These are phyloP conservation scores for Tanypteryx hageni DNA, from an alignment of 2,888 invertebrate species.

Conservation along the genomic window DNA sequence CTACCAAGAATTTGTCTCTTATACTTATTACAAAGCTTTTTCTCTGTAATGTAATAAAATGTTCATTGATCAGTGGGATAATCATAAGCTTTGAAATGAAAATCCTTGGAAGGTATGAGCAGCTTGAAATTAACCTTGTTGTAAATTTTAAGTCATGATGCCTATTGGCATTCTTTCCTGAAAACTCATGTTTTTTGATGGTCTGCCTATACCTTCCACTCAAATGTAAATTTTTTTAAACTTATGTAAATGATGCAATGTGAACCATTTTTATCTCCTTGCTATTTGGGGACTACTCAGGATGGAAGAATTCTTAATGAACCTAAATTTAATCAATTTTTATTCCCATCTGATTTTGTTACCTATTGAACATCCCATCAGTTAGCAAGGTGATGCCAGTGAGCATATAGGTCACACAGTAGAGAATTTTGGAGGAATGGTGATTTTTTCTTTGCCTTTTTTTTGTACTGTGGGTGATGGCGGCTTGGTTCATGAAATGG, in stretches of 20 bases:
- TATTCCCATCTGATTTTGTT: conserved; percentile 57
- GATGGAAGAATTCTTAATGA: neutral
- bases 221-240: conserved; percentile 39
- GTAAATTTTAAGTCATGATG: neutral
- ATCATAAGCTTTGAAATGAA: neutral
- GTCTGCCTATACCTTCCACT: conserved; percentile 37
- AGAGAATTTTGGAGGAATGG: conserved; percentile 59
- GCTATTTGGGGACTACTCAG: neutral
- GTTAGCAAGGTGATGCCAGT: conserved; percentile 36
- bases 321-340: conserved; percentile 9
- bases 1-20: neutral
- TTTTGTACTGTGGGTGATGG: conserved; percentile 56
- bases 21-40: neutral
- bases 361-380: conserved; percentile 40
- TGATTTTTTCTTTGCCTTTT: conserved; percentile 60
- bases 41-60: conserved; percentile 9
- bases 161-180: neutral
- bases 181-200: conserved; percentile 26
- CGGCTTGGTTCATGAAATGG: conserved; percentile 48
- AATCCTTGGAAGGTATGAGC: conserved; percentile 40
- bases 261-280: conserved; percentile 22
- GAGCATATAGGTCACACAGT: conserved; percentile 50
- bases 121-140: conserved; percentile 12
- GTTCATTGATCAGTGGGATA: neutral
- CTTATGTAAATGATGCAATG: neutral